phyloP scores from a whole-genome alignment of 1,140 invertebrate genomes.

The Brachionus plicatilis region DNA sequence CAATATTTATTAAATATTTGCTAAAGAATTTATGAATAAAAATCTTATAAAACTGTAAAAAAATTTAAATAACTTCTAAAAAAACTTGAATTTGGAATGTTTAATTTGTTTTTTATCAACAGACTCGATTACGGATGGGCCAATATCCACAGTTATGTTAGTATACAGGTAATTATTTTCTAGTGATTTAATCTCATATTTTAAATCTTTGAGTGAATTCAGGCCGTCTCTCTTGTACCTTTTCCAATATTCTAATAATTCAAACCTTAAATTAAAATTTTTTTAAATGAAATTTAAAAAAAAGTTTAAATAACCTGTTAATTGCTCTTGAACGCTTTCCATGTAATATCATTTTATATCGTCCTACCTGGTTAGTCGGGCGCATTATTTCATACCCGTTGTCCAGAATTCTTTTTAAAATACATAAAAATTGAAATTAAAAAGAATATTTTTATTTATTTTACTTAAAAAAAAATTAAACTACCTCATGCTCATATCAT shows the following conservation, averaged over 20 bases:
- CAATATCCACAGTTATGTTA: conserved; percentile 57
- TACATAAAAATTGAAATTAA: not conserved
- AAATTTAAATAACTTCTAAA: not conserved
- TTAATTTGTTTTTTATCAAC: not conserved
- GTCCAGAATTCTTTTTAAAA: not conserved
- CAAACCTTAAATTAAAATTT: not conserved
- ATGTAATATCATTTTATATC: conserved; percentile 55
- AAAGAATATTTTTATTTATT: not conserved
- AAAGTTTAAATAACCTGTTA: conserved; percentile 45
- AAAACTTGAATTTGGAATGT: not conserved
- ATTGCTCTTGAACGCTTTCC: conserved; percentile 47
- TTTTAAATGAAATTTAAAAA: not conserved
- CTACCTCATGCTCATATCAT: conserved; percentile 40
- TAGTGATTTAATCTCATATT: conserved; percentile 52
- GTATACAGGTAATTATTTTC: conserved; percentile 54
- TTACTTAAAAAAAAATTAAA: not conserved
- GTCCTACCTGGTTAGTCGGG: conserved; percentile 51
- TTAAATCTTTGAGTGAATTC: conserved; percentile 54
- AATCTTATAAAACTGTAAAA: not conserved
- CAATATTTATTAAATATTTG: no score
- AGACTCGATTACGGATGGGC: conserved; percentile 39
- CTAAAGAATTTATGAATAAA: no score
- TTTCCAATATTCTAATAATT: conserved; percentile 31
- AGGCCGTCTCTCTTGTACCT: conserved; percentile 56
- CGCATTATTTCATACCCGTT: conserved; percentile 43